These are phyloP conservation scores for Odontothrips loti DNA, from an alignment of 2,888 invertebrate species.

Conservation along the genomic window DNA sequence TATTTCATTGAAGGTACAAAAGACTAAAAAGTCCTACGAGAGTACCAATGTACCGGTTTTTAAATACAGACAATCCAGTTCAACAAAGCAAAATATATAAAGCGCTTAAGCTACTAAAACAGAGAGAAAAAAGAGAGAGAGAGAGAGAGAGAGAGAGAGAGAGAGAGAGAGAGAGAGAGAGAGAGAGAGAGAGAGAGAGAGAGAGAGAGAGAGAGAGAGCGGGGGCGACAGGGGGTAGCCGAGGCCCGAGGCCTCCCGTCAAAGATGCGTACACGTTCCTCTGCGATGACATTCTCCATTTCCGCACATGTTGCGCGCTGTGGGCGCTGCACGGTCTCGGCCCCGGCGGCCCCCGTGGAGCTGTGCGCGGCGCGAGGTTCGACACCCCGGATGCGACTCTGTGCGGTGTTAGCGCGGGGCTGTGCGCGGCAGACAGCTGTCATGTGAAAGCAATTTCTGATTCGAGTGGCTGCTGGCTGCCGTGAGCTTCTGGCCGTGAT, in stretches of 20 bases:
- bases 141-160: too few species aligned
- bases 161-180: too few species aligned
- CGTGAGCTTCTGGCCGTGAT: neutral
- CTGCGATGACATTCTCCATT: neutral
- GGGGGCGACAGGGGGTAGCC: neutral
- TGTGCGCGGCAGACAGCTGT: neutral
- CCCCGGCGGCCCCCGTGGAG: neutral
- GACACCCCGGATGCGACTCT: neutral
- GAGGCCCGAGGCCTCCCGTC: neutral
- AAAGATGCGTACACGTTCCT: neutral
- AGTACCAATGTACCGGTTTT: too few species aligned
- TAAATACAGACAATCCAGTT: too few species aligned
- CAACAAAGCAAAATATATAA: too few species aligned
- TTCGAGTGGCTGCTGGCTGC: constrained; percentile 10
- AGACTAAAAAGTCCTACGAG: too few species aligned
- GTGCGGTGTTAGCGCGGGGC: neutral
- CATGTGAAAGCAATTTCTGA: constrained; percentile 25
- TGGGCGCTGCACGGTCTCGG: too few species aligned
- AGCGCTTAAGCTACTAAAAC: too few species aligned
- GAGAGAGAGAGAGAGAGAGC: too few species aligned
- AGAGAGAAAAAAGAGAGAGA: too few species aligned
- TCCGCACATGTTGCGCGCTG: neutral
- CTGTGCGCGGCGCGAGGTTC: neutral
- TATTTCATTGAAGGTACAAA: too few species aligned
- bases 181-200: too few species aligned